Base-by-base conservation (phyloP, 2,888 invertebrate genomes). In the Plusia festucae region DNA sequence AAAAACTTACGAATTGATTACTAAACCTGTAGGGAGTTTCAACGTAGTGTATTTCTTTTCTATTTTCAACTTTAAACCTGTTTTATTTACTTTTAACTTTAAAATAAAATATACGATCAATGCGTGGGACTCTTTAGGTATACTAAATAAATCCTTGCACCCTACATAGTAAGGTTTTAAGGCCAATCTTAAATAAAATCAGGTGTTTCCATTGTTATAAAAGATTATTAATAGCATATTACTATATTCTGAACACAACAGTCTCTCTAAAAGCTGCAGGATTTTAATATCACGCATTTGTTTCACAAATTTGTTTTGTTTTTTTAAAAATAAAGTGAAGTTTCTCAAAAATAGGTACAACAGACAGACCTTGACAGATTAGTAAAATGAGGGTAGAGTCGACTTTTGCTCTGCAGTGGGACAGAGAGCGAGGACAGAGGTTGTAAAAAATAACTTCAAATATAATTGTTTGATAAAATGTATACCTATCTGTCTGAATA, bases 31-130 rank as follows among this genome's bases (percentile, higher is more conserved):
- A 30, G 71, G 61, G 79, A 27, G 65, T 64, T 57, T 61, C 67
- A 72, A 62, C 55, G 11, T 9, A 20, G 18, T 49, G 11, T 24
- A 51, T 59, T n/a, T n/a, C 63, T 58, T 63, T 30, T 76, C 6
- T 60, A 54, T 59, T 53, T 51, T 49, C 60, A 60, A 65, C 24
- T 72, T 66, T 68, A 70, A 65, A 53, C 46, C 46, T 65, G 59
- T 67, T 79, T 76, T 71, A 76, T 81, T 67, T 60, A 24, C 69
- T 70, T 53, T 65, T 51, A 64, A 71, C 69, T 63, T 67, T 68
- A 81, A 66, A 76, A 81, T 81, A 76, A 81, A 70, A 70, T 68
- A 76, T 65, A 53, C 52, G 15, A 57, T 62, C 34, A 7, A 56
- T 65, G 64, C 72, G 69, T 78, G 49, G 57, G 68, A 63, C 53